These are phyloP conservation scores for Centropus bengalensis DNA, from an alignment of 2,113 vertebrate genomes.

Conservation along the genomic window DNA sequence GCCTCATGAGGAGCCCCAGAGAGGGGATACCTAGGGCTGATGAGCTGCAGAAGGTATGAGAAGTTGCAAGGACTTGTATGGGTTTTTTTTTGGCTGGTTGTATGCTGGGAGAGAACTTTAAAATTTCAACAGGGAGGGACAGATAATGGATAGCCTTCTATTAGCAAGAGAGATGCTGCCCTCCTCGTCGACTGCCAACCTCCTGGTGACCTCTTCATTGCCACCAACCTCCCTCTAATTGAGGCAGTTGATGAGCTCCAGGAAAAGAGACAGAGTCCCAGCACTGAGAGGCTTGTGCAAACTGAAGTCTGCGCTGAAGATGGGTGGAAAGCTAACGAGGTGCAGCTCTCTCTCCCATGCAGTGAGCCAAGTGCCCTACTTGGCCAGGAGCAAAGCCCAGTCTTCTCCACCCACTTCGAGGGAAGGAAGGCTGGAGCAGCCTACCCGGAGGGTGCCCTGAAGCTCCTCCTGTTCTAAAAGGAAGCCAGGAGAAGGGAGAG, in stretches of 20 bases:
- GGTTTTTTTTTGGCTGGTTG: not conserved
- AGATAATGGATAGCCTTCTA: not conserved
- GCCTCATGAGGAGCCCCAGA: not conserved
- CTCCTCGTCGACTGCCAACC: not conserved
- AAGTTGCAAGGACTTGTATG: not conserved
- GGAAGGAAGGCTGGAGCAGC: not conserved
- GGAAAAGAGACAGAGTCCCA: not conserved
- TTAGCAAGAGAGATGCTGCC: not conserved
- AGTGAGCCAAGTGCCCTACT: not conserved
- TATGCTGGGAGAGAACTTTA: not conserved
- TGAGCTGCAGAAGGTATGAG: not conserved
- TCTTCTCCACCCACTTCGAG: not conserved
- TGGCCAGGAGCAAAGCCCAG: not conserved
- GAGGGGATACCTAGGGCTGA: not conserved
- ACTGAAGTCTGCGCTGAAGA: fast-evolving
- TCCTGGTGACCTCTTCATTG: not conserved
- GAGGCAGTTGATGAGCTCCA: not conserved
- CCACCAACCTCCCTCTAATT: not conserved
- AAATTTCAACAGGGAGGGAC: not conserved
- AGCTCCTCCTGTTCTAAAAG: not conserved
- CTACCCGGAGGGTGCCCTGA: not conserved
- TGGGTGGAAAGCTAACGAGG: not conserved
- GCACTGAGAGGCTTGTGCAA: not conserved
- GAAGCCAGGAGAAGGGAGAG: not conserved
- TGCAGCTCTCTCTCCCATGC: not conserved